Base-by-base conservation (phyloP, 2,888 invertebrate genomes). In the Leptopterna dolabrata region DNA sequence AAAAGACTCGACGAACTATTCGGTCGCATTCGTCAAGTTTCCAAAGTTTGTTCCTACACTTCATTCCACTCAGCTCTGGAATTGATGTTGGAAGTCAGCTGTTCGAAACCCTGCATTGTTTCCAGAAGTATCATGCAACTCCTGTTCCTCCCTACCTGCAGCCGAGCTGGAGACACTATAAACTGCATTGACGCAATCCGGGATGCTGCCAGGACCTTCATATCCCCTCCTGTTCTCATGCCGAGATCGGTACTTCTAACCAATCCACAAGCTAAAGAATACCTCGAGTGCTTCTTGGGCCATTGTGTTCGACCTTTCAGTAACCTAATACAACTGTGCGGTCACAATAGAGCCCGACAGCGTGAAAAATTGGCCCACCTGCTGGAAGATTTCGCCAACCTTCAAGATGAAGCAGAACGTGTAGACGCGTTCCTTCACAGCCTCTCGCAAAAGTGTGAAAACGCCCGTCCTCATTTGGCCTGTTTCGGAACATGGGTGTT, bases 401-500 rank as follows among this genome's bases (percentile, higher is more conserved):
- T 99, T 73, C 98, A 99, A 92, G 98, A 98, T 91, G 98, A 98
- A 94, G 97, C 97, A 36, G 97, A 97, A 91, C 95, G 96, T 89
- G 96, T 98, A 27, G 98, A 99, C 92, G 96, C 96, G 7, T 95
- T 94, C 91, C 93, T 97, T 89, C 96, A 96, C 91, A 93, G 93
- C 88, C 92, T 96, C 87, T 94, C 94, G 45, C 92, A 94, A 80
- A 95, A 95, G 91, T 93, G 94, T 86, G 95, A 96, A 81, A 93
- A 94, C 43, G 94, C 94, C 24, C 93, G 95, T 29, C 94, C 95
- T 70, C 96, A 96, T 91, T 92, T 95, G 76, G 96, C 97, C 0
- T 98, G 97, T 92, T 97, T 97, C 91, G 96, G 96, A 86, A 98
- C 98, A 0, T 99, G 99, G 98, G 95, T 98, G 55, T 93, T 99